Conservation (phyloP, 1,140 invertebrate genomes). For the Anoplolepis gracilipes region DNA sequence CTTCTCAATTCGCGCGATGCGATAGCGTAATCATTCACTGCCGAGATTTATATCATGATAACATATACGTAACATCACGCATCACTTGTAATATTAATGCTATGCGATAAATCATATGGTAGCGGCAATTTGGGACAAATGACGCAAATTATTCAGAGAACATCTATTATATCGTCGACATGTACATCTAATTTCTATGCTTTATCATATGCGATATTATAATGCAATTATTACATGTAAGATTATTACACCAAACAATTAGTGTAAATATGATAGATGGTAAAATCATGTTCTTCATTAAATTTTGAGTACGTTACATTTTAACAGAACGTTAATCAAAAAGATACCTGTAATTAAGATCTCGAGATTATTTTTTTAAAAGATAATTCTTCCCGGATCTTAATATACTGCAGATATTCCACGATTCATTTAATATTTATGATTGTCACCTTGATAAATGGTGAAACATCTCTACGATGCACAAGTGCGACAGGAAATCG, state of each 20-base stretch:
- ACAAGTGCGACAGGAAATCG: slow-evolving; percentile 33
- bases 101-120: slow-evolving; percentile 7
- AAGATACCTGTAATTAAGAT: background rate
- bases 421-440: slow-evolving; percentile 59
- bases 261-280: background rate
- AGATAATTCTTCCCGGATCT: slow-evolving; percentile 38
- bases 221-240: background rate
- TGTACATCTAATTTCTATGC: slow-evolving; percentile 7
- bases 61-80: slow-evolving; percentile 7
- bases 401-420: background rate
- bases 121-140: slow-evolving; percentile 21
- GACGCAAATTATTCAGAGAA: slow-evolving; percentile 22
- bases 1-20: background rate
- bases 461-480: slow-evolving; percentile 55
- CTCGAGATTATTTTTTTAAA: slow-evolving; percentile 47
- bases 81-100: slow-evolving; percentile 18
- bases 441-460: slow-evolving; percentile 51
- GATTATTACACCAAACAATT: background rate
- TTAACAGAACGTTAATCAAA: background rate
- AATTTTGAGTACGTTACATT: background rate
- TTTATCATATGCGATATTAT: background rate
- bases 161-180: background rate
- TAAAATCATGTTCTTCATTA: background rate
- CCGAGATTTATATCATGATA: background rate
- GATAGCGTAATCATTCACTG: slow-evolving; percentile 31